Evolutionary conservation across 2,888 invertebrate genomes (phyloP), one percentile per base, ranked within the genome.

Genomic region (Ophraella communa): DNA sequence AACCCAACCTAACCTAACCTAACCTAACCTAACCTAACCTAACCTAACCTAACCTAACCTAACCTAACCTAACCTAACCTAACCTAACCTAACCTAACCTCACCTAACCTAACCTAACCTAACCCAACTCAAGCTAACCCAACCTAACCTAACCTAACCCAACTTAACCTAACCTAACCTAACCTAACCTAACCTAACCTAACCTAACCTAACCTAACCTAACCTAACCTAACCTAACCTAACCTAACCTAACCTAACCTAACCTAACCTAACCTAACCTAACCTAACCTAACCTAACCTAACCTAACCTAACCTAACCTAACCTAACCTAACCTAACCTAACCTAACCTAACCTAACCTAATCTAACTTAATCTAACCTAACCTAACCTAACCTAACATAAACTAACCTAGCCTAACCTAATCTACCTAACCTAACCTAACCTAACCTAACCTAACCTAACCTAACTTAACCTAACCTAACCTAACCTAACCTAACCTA

Each of bases 391-490:
- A n/a, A n/a, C n/a, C n/a, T n/a, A n/a, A n/a, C n/a, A n/a, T n/a
- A n/a, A n/a, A n/a, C n/a, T n/a, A n/a, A n/a, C n/a, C n/a, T n/a
- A n/a, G n/a, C n/a, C n/a, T n/a, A n/a, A n/a, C n/a, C n/a, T n/a
- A n/a, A n/a, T n/a, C n/a, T n/a, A n/a, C n/a, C n/a, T n/a, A n/a
- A n/a, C n/a, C n/a, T n/a, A n/a, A n/a, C 49, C 20, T 18, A n/a
- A n/a, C n/a, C n/a, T n/a, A n/a, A n/a, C n/a, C n/a, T n/a, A n/a
- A n/a, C n/a, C n/a, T n/a, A n/a, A 49, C 49, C 49, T 10, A 18
- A 49, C 49, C 49, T 49, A 49, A 49, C 49, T 21, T 21, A 49
- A 49, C 49, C 49, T 17, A 18, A 49, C 49, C 49, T 49, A 49
- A 49, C 49, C 49, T 21, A 49, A 49, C 49, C 49, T 17, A 18